phyloP scores from a whole-genome alignment of 1,140 invertebrate species.

The Rhopalosiphum padi region DNA sequence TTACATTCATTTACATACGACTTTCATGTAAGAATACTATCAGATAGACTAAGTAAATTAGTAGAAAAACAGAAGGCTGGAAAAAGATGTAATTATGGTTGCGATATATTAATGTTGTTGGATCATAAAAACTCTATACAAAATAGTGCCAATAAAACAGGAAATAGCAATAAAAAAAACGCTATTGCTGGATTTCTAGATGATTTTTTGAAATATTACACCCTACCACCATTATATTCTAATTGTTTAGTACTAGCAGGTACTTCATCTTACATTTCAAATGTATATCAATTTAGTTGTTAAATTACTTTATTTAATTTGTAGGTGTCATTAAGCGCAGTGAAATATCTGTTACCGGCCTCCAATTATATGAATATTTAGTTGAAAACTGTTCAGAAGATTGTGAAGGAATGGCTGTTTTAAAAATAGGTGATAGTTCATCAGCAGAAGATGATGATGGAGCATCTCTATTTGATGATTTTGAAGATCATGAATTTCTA shows the following conservation, averaged over 20 bases:
- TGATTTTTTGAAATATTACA: constrained; percentile 86
- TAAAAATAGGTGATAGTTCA: constrained; percentile 12
- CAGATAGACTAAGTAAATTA: constrained; percentile 25
- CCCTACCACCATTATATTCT: constrained; percentile 82
- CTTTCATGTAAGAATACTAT: constrained; percentile 74
- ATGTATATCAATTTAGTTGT: neutral
- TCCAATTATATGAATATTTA: constrained; percentile 40
- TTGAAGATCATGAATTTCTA: neutral
- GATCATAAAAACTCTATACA: neutral
- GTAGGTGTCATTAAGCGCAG: constrained; percentile 39
- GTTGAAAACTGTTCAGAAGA: neutral
- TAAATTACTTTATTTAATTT: constrained; percentile 54
- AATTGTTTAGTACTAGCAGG: constrained; percentile 79
- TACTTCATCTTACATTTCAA: constrained; percentile 62
- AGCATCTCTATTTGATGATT: constrained; percentile 39
- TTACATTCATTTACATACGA: constrained; percentile 89
- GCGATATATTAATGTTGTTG: neutral
- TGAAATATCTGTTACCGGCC: constrained; percentile 20
- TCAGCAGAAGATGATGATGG: neutral
- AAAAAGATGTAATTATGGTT: neutral
- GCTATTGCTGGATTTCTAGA: constrained; percentile 81
- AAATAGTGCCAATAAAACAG: constrained; percentile 71
- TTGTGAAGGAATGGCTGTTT: constrained; percentile 26
- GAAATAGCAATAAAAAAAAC: constrained; percentile 70
- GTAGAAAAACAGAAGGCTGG: neutral